phyloP scores from a whole-genome alignment of 2,797 vertebrate species.

The Chloroceryle amazona region DNA sequence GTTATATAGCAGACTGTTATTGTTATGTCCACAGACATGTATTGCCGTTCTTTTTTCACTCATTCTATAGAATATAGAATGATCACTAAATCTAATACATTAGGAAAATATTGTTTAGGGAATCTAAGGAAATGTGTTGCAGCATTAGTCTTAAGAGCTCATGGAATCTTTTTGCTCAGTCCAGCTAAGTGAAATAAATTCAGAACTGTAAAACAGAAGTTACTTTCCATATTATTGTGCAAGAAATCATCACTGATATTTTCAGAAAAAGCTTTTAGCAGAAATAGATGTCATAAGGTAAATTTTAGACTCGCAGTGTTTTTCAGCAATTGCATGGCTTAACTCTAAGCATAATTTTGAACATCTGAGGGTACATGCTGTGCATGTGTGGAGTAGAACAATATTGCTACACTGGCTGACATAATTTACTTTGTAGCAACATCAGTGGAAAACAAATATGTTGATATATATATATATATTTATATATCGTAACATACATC shows the following conservation, averaged over 20 bases:
- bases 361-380: neutral
- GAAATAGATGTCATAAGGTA: neutral
- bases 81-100: neutral
- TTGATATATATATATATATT: neutral
- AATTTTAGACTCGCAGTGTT: neutral
- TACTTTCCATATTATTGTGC: neutral
- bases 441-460: neutral
- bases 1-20: neutral
- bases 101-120: neutral
- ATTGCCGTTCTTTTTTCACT: neutral
- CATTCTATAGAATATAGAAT: neutral
- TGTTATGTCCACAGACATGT: neutral
- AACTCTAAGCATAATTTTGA: neutral
- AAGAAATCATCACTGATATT: neutral
- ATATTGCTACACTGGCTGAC: neutral
- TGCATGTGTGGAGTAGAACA: neutral
- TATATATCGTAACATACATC: neutral
- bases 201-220: neutral
- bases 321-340: neutral
- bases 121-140: neutral
- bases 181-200: constrained; percentile 5
- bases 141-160: neutral
- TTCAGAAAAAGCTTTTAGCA: constrained; percentile 18
- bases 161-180: neutral
- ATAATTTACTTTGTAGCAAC: neutral